Conservation (phyloP, 2,113 vertebrate species). For the Anhinga anhinga region DNA sequence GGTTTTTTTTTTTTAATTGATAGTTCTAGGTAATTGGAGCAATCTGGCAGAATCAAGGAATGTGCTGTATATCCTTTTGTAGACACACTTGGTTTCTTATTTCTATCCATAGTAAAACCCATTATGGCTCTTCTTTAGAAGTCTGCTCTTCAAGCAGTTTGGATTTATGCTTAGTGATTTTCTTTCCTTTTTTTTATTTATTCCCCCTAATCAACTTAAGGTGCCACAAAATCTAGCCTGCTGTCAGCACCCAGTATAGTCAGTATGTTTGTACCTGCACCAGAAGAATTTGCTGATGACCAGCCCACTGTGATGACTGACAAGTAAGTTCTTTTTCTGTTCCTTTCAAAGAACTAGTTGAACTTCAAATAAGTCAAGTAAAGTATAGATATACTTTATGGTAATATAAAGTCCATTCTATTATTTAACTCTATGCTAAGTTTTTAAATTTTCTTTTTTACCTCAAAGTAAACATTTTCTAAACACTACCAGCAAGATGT, state of each 20-base stretch:
- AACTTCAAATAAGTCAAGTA: background rate
- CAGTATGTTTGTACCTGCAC: slow-evolving; percentile 98
- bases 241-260: slow-evolving; percentile 95
- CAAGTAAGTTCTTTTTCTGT: slow-evolving; percentile 77
- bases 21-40: background rate
- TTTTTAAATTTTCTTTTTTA: background rate
- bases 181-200: background rate
- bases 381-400: background rate
- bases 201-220: slow-evolving; percentile 57
- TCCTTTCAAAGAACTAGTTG: background rate
- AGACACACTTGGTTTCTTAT: background rate
- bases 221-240: slow-evolving; percentile 93
- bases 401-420: background rate
- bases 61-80: background rate
- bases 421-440: background rate
- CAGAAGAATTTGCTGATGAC: slow-evolving; percentile 96
- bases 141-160: background rate
- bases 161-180: background rate
- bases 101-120: background rate
- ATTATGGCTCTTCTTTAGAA: background rate
- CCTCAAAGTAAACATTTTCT: background rate
- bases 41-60: background rate
- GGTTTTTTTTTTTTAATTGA: background rate
- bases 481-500: background rate
- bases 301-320: slow-evolving; percentile 94